Evolutionary conservation across 2,113 vertebrate genomes (phyloP).

Genomic region (Mormyrus lacerda): DNA sequence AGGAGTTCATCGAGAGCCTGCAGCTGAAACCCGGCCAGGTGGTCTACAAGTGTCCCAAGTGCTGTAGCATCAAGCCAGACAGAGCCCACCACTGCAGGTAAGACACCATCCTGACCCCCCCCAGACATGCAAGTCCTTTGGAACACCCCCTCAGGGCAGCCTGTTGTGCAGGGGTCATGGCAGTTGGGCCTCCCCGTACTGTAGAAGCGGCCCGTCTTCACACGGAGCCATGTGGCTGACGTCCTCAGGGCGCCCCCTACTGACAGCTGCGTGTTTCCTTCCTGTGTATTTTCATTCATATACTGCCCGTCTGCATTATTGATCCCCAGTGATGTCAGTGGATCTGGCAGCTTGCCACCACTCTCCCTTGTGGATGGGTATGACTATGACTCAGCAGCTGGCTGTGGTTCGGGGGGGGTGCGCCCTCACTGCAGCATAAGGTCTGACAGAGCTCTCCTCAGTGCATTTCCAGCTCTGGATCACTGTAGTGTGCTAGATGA

Average conservation of each 20-base stretch:
- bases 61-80: conserved; percentile 98
- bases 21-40: conserved; percentile 96
- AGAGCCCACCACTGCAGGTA: conserved; percentile 98
- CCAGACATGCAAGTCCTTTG: background rate
- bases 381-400: background rate
- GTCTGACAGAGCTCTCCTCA: background rate
- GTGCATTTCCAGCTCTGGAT: background rate
- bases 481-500: background rate
- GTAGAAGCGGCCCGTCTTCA: background rate
- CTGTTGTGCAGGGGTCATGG: background rate
- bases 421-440: background rate
- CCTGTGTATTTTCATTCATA: background rate
- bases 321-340: background rate
- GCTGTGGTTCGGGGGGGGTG: background rate
- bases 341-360: background rate
- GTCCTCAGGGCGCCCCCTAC: background rate
- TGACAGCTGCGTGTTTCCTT: background rate
- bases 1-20: conserved; percentile 97
- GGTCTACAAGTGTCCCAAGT: conserved; percentile 98
- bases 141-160: background rate
- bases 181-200: background rate
- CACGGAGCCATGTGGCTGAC: background rate
- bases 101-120: background rate
- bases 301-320: background rate
- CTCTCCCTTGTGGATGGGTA: background rate